A percentile compares a stretch with the other conserved stretches of the same genome.
These are phyloP conservation scores for Scaptomyza montana DNA, from an alignment of 1,140 invertebrate species.

Conservation along the genomic window DNA sequence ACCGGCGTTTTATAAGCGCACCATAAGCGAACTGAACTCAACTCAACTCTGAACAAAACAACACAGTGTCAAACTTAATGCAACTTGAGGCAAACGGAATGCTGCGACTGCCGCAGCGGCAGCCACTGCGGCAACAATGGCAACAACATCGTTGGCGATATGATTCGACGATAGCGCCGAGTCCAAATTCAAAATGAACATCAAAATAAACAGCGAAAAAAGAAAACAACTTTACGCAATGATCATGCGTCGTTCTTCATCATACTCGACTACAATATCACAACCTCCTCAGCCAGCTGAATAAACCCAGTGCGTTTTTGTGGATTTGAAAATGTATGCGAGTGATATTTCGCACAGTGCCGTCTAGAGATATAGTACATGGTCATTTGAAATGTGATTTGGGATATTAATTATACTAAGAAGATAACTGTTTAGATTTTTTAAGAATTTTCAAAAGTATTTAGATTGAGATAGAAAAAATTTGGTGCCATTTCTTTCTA, in stretches of 20 bases:
- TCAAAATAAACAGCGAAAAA: slow-evolving; percentile 29
- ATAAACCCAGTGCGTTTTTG: slow-evolving; percentile 28
- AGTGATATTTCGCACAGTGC: slow-evolving; percentile 29
- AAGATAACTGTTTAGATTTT: too few species aligned
- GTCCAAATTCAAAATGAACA: slow-evolving; percentile 1
- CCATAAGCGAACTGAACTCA: slow-evolving; percentile 69
- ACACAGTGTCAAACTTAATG: slow-evolving; percentile 44
- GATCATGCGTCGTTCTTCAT: slow-evolving; percentile 69
- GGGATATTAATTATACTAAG: too few species aligned
- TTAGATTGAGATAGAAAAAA: too few species aligned
- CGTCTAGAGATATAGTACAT: slow-evolving; percentile 24
- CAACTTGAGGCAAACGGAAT: slow-evolving; percentile 26
- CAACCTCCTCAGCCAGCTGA: slow-evolving; percentile 50
- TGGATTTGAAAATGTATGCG: background rate
- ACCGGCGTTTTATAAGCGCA: slow-evolving; percentile 78
- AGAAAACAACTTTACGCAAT: slow-evolving; percentile 73
- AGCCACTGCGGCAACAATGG: slow-evolving; percentile 3
- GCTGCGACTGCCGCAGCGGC: slow-evolving; percentile 1
- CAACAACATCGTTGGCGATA: too few species aligned
- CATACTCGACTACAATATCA: slow-evolving; percentile 69
- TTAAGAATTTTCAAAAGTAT: too few species aligned
- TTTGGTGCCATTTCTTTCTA: too few species aligned
- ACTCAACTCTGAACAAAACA: slow-evolving; percentile 60
- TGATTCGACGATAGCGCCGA: background rate
- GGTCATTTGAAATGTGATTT: background rate